These are phyloP conservation scores for Anaspis maculata DNA, from an alignment of 2,888 invertebrate genomes.

Conservation along the genomic window DNA sequence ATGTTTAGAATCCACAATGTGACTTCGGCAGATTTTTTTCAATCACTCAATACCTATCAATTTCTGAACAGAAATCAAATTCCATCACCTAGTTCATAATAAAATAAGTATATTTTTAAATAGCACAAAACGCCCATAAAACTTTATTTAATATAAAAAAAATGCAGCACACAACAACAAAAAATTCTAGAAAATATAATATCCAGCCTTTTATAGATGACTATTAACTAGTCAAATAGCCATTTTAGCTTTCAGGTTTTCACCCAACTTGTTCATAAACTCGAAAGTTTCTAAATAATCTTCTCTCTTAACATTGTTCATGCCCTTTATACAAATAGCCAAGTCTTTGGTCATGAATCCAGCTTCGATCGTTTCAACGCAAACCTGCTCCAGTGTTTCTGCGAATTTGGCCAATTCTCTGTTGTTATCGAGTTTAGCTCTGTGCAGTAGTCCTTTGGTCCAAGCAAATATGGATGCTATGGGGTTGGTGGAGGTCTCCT, in stretches of 20 bases:
- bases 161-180: background rate
- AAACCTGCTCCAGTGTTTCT: constrained; percentile 80
- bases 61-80: no score
- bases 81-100: no score
- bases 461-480: constrained; percentile 99
- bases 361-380: constrained; percentile 89
- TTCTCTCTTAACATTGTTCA: constrained; percentile 61
- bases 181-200: background rate
- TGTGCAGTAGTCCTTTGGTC: constrained; percentile 83
- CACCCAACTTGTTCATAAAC: constrained; percentile 90
- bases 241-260: constrained; percentile 67
- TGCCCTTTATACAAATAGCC: constrained; percentile 95
- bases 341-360: constrained; percentile 98
- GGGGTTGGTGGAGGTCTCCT: constrained; percentile 97
- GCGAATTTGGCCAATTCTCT: constrained; percentile 67
- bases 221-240: constrained; percentile 44
- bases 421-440: constrained; percentile 91
- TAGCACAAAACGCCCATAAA: no score
- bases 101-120: no score
- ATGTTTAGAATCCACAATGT: no score
- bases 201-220: constrained; percentile 2
- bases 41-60: no score
- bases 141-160: background rate
- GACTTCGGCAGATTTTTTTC: no score
- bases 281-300: constrained; percentile 97